A percentile compares a stretch with the other conserved stretches of the same genome.
phyloP scores from a whole-genome alignment of 1,140 invertebrate genomes.

The Aphis gossypii region DNA sequence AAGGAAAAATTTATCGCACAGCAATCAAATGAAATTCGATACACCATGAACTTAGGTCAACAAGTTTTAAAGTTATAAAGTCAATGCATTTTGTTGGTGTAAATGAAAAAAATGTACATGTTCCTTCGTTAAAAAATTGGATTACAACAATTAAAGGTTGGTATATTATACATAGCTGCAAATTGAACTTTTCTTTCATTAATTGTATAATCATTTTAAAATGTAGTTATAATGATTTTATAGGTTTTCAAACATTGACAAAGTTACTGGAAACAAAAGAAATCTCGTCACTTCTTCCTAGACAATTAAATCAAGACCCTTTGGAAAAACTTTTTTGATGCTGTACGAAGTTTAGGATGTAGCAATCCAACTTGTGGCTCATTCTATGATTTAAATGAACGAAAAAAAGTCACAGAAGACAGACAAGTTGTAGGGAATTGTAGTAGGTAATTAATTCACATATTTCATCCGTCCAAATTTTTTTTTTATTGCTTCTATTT shows the following conservation, averaged over 20 bases:
- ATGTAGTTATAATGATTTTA: background rate
- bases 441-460: no score
- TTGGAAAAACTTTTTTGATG: no score
- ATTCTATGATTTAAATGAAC: no score
- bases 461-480: no score
- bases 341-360: no score
- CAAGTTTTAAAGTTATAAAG: background rate
- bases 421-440: no score
- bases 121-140: constrained; percentile 1
- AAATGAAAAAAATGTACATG: background rate
- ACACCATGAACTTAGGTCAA: background rate
- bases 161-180: background rate
- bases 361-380: no score
- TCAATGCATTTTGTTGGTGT: background rate
- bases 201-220: background rate
- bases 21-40: background rate
- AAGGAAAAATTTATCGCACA: constrained; percentile 4
- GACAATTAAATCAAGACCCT: background rate
- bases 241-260: background rate
- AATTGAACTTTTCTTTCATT: background rate
- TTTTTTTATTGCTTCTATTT: no score
- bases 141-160: background rate
- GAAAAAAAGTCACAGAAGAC: no score
- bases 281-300: background rate
- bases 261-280: background rate